A percentile compares a stretch with the other conserved stretches of the same genome.
Conservation (phyloP, 2,888 invertebrate species). For the Hybos culiciformis region DNA sequence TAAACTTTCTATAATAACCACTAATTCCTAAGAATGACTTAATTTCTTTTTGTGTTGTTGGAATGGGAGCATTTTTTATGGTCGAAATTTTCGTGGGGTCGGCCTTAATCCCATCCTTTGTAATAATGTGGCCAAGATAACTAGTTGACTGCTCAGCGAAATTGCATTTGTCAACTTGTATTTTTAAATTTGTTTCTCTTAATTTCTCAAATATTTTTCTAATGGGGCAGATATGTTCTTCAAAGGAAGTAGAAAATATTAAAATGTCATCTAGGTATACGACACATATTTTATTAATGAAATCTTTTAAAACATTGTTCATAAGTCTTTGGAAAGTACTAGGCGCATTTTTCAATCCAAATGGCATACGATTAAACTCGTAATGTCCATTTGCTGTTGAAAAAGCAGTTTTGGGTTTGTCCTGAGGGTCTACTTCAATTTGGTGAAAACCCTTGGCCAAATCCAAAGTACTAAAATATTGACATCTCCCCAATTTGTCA, state of each 20-base stretch:
- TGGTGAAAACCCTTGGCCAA: constrained; percentile 20
- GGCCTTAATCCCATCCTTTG: constrained; percentile 9
- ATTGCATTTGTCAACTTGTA: constrained; percentile 12
- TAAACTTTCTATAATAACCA: constrained; percentile 9
- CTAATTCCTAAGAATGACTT: constrained; percentile 12
- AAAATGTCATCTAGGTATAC: constrained; percentile 19
- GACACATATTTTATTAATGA: constrained; percentile 14
- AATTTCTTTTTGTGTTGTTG: constrained; percentile 12
- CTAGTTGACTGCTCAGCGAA: constrained; percentile 8
- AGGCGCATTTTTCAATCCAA: constrained; percentile 9
- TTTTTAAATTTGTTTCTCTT: constrained; percentile 7
- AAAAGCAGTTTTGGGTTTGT: constrained; percentile 10
- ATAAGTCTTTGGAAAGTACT: constrained; percentile 2
- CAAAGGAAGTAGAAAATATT: constrained; percentile 11
- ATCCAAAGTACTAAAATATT: constrained; percentile 17
- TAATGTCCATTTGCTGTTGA: constrained; percentile 5
- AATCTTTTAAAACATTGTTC: background rate
- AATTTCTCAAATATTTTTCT: constrained; percentile 9
- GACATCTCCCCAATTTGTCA: constrained; percentile 16
- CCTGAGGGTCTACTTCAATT: constrained; percentile 4
- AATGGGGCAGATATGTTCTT: constrained; percentile 10
- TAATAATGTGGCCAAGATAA: constrained; percentile 11
- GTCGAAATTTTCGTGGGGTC: constrained; percentile 9
- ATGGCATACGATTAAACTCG: constrained; percentile 11
- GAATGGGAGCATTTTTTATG: constrained; percentile 4